Conservation (phyloP, 2,888 invertebrate genomes). For the Catocala nupta region DNA sequence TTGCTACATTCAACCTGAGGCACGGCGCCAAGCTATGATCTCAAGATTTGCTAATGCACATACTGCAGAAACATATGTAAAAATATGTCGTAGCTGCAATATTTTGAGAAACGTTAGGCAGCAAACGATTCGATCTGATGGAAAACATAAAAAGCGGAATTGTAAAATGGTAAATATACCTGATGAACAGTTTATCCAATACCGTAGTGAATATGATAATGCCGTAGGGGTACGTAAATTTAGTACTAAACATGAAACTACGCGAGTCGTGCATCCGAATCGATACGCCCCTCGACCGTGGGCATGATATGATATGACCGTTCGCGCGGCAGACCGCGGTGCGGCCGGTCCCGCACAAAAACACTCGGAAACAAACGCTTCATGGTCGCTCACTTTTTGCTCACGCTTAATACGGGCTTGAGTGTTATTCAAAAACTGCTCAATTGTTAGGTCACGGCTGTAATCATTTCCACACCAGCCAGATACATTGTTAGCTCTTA, state of each 20-base stretch:
- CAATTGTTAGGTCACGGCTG: slow-evolving; percentile 57
- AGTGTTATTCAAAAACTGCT: slow-evolving; percentile 50
- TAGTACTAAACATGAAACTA: slow-evolving; percentile 39
- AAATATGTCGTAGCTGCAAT: slow-evolving; percentile 1
- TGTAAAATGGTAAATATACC: neutral
- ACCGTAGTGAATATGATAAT: slow-evolving; percentile 3
- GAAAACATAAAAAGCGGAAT: too few species aligned
- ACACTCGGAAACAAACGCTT: slow-evolving; percentile 63
- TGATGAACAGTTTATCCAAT: neutral
- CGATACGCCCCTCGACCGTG: slow-evolving; percentile 52
- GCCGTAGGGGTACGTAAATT: slow-evolving; percentile 20
- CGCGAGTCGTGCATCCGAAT: slow-evolving; percentile 55
- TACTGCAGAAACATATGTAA: slow-evolving; percentile 16
- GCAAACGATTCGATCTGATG: too few species aligned
- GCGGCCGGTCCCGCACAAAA: slow-evolving; percentile 50
- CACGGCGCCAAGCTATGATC: slow-evolving; percentile 46
- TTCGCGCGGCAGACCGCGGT: slow-evolving; percentile 31
- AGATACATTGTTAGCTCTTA: slow-evolving; percentile 40
- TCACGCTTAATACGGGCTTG: slow-evolving; percentile 38
- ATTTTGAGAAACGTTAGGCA: neutral
- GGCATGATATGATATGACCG: slow-evolving; percentile 17
- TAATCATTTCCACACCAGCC: slow-evolving; percentile 51
- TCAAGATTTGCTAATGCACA: slow-evolving; percentile 21
- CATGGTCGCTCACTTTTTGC: slow-evolving; percentile 65
- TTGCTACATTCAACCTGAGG: slow-evolving; percentile 43